A percentile compares a stretch with the other conserved stretches of the same genome.
Conservation (phyloP, 2,888 invertebrate genomes). For the Teleogryllus oceanicus region DNA sequence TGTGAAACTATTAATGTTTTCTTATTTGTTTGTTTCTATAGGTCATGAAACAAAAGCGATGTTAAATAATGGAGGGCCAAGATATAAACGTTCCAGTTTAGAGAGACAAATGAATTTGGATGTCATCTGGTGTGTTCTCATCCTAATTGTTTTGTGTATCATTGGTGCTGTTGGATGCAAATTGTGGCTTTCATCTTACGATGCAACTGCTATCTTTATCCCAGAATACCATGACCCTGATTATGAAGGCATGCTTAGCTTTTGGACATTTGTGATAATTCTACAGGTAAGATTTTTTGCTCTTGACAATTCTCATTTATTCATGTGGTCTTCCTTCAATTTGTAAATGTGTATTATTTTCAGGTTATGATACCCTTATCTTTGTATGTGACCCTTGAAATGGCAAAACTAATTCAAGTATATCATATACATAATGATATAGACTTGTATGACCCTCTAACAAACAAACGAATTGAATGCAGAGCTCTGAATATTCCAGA, state of each 20-base stretch:
- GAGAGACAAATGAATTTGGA: constrained; percentile 94
- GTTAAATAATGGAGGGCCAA: constrained; percentile 93
- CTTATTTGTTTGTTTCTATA: constrained; percentile 42
- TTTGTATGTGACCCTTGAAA: constrained; percentile 92
- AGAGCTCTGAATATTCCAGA: constrained; percentile 95
- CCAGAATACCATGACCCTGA: constrained; percentile 59
- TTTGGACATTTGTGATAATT: constrained; percentile 94
- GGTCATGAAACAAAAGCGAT: constrained; percentile 97
- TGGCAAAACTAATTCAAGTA: constrained; percentile 93
- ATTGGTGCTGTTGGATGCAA: constrained; percentile 89
- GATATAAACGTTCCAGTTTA: constrained; percentile 86
- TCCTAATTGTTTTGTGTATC: constrained; percentile 82
- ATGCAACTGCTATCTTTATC: constrained; percentile 57
- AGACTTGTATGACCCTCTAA: constrained; percentile 78
- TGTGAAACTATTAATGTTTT: not conserved
- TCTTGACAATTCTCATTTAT: not conserved
- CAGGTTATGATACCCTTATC: constrained; percentile 95
- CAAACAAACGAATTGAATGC: constrained; percentile 81
- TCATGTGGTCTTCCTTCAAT: not conserved
- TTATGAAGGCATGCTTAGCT: constrained; percentile 78
- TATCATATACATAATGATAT: constrained; percentile 91
- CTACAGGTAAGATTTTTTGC: constrained; percentile 63
- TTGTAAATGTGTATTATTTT: constrained; percentile 38
- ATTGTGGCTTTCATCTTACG: constrained; percentile 69
- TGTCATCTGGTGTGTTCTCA: constrained; percentile 93